Percentiles rank a stretch among this genome's conserved stretches.
phyloP scores from a whole-genome alignment of 2,888 invertebrate genomes.

The Archips crataeganus region DNA sequence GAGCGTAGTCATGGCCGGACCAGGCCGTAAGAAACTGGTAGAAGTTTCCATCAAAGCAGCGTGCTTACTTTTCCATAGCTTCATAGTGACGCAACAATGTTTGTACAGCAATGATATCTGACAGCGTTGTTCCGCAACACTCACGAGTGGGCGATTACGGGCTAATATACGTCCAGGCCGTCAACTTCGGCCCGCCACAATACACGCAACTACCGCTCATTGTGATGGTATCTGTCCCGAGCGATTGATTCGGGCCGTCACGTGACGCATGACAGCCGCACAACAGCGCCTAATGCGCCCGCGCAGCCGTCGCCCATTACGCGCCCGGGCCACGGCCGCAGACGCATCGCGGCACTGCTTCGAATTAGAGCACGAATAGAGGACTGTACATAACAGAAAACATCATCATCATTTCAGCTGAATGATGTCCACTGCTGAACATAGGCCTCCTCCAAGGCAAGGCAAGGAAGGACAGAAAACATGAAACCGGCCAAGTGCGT shows the following conservation, averaged over 20 bases:
- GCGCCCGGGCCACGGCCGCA: neutral
- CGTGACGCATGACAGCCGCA: conserved; percentile 37
- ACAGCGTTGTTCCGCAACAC: conserved; percentile 20
- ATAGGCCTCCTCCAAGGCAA: too few relatives aligned
- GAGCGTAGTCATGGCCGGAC: too few relatives aligned
- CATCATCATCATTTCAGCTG: too few relatives aligned
- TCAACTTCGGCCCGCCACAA: conserved; percentile 31
- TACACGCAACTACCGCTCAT: conserved; percentile 35
- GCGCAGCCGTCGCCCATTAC: conserved; percentile 38
- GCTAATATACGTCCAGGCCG: conserved; percentile 25
- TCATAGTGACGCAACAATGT: neutral
- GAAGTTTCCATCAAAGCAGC: neutral
- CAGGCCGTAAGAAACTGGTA: too few relatives aligned
- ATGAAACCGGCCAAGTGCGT: neutral
- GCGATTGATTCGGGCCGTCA: conserved; percentile 28
- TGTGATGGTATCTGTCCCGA: conserved; percentile 34
- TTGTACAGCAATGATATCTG: conserved; percentile 7
- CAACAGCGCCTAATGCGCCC: conserved; percentile 40
- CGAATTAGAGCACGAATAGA: neutral
- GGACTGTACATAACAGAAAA: neutral
- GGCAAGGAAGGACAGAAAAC: neutral
- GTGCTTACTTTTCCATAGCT: neutral
- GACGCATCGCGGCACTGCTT: neutral
- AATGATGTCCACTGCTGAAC: too few relatives aligned
- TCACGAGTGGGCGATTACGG: conserved; percentile 20